Conservation (phyloP, 2,797 vertebrate species). For the Rhinogobio ventralis region DNA sequence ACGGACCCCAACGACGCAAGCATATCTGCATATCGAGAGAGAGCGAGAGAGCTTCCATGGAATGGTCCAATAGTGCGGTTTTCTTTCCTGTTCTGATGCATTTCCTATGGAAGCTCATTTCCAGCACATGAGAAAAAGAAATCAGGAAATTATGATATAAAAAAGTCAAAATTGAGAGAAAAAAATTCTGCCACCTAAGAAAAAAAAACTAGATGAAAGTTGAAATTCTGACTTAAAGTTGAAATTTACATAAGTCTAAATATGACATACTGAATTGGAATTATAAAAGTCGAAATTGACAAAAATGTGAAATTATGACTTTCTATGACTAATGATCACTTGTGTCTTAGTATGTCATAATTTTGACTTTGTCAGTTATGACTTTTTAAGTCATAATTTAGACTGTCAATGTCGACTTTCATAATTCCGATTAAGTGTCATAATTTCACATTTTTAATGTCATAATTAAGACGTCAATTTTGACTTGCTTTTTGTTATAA, state of each 20-base stretch:
- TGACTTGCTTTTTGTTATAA: not conserved
- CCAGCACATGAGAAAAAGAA: not conserved
- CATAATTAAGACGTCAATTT: not conserved
- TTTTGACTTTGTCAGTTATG: not conserved
- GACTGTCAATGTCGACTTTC: not conserved
- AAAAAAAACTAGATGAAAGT: too few species aligned
- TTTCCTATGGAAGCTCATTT: not conserved
- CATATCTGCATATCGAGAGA: not conserved
- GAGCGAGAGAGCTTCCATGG: not conserved
- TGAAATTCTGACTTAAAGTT: too few species aligned
- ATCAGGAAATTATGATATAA: not conserved
- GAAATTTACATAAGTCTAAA: too few species aligned
- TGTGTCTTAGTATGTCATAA: too few species aligned
- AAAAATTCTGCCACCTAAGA: too few species aligned
- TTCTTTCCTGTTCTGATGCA: not conserved
- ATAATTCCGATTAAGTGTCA: too few species aligned
- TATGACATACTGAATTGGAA: too few species aligned
- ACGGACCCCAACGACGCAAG: slow-evolving; percentile 15
- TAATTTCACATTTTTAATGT: too few species aligned
- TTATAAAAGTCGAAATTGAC: too few species aligned
- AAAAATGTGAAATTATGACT: too few species aligned
- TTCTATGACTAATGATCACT: too few species aligned
- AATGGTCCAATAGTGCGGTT: not conserved
- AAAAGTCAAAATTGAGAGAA: too few species aligned
- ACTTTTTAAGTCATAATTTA: not conserved